A percentile compares a stretch with the other conserved stretches of the same genome.
Evolutionary conservation across 2,888 invertebrate species (phyloP).

Genomic region (Sepiola atlantica): DNA sequence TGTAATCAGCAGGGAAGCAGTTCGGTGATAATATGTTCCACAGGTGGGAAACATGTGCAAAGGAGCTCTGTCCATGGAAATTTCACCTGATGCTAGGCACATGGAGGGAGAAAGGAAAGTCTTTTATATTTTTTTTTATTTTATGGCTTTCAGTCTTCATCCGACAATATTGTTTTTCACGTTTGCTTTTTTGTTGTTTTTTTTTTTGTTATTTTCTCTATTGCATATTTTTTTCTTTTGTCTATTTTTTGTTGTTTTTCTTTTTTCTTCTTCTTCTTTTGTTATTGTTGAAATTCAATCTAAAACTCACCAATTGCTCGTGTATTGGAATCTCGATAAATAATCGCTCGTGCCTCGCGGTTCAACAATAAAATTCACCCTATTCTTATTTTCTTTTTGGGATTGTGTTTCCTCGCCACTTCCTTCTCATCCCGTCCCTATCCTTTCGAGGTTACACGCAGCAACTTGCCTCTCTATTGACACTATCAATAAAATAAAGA

Average conservation of each 20-base stretch:
- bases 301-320: not conserved
- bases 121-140: no score
- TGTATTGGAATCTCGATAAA: not conserved
- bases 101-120: no score
- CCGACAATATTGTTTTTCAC: no score
- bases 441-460: not conserved
- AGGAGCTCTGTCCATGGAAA: no score
- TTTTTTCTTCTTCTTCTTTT: not conserved
- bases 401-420: not conserved
- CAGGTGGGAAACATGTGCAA: no score
- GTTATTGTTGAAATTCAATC: not conserved
- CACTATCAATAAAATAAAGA: not conserved
- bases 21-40: no score
- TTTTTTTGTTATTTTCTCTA: not conserved
- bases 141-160: not conserved
- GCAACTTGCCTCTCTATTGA: not conserved
- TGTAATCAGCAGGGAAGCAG: no score
- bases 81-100: no score
- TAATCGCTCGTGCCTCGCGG: not conserved
- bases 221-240: not conserved
- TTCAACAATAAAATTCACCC: not conserved
- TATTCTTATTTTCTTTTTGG: not conserved
- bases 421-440: not conserved
- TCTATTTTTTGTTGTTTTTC: not conserved
- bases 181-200: no score